phyloP scores from a whole-genome alignment of 2,113 vertebrate species.

The Cromileptes altivelis region DNA sequence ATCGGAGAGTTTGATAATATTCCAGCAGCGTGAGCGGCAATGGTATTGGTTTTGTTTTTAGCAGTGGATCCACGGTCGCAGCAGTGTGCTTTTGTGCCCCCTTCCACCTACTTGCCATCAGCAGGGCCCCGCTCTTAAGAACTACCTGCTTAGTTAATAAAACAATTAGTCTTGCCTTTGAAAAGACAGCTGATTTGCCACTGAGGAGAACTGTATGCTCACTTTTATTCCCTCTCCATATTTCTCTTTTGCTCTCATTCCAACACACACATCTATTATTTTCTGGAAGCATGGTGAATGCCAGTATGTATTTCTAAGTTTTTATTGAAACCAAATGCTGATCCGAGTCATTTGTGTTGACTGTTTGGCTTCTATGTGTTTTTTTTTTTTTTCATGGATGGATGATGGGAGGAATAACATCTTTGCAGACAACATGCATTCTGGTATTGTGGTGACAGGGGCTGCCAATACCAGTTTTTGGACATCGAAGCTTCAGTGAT shows the following conservation, averaged over 20 bases:
- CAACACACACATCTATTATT: background rate
- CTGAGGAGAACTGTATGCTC: slow-evolving; percentile 23
- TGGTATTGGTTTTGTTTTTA: slow-evolving; percentile 67
- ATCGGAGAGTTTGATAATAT: slow-evolving; percentile 42
- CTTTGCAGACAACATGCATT: background rate
- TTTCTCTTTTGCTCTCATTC: slow-evolving; percentile 33
- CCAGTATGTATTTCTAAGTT: slow-evolving; percentile 10
- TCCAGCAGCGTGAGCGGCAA: slow-evolving; percentile 44
- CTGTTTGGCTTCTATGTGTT: background rate
- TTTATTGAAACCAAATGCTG: slow-evolving; percentile 24
- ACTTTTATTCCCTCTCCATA: slow-evolving; percentile 10
- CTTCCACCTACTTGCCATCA: slow-evolving; percentile 71
- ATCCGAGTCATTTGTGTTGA: slow-evolving; percentile 20
- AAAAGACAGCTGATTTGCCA: slow-evolving; percentile 62
- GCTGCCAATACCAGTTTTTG: too few relatives aligned
- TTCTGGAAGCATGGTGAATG: background rate
- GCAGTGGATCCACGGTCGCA: slow-evolving; percentile 58
- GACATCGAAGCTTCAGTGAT: too few relatives aligned
- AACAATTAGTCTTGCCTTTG: slow-evolving; percentile 74
- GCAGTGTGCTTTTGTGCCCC: slow-evolving; percentile 65
- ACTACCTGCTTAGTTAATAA: slow-evolving; percentile 80
- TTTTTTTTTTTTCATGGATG: background rate
- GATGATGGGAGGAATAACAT: slow-evolving; percentile 16
- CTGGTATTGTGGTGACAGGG: background rate
- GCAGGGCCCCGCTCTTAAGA: slow-evolving; percentile 64